Conservation (phyloP, 2,797 vertebrate species). For the Melanotaenia pygmaea region DNA sequence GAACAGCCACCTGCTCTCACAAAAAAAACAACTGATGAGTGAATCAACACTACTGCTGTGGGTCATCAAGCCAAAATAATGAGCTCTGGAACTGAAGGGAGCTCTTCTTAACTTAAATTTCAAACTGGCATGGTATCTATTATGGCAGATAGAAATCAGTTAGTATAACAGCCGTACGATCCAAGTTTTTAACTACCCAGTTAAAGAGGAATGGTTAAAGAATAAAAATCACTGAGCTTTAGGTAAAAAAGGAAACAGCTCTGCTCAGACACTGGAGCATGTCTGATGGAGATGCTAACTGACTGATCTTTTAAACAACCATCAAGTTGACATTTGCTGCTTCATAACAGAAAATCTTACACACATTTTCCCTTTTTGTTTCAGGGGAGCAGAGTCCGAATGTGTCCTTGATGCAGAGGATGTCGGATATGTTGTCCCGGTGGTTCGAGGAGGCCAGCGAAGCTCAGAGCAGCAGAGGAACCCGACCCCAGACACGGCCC, state of each 20-base stretch:
- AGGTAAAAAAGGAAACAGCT: too few species aligned
- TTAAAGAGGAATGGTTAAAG: not conserved
- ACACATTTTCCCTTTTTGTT: not conserved
- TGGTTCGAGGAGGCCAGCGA: slow-evolving; percentile 99
- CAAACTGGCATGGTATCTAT: not conserved
- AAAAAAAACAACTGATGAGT: not conserved
- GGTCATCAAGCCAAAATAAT: not conserved
- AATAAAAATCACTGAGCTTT: too few species aligned
- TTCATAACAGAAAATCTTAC: not conserved
- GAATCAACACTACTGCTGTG: not conserved
- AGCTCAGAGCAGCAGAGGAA: slow-evolving; percentile 91
- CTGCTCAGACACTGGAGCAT: too few species aligned
- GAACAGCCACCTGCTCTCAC: not conserved
- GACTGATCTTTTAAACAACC: not conserved
- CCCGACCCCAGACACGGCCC: slow-evolving; percentile 88
- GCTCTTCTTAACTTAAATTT: not conserved
- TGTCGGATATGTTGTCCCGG: slow-evolving; percentile 98
- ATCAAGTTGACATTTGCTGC: not conserved
- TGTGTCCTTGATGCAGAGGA: slow-evolving; percentile 98
- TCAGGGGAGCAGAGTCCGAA: slow-evolving; percentile 96
- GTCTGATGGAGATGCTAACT: not conserved
- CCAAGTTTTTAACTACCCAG: not conserved
- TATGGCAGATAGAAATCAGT: not conserved
- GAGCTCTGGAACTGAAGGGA: not conserved
- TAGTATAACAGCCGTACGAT: not conserved